Conservation (phyloP, 1,140 invertebrate species). For the Drosophila willistoni region DNA sequence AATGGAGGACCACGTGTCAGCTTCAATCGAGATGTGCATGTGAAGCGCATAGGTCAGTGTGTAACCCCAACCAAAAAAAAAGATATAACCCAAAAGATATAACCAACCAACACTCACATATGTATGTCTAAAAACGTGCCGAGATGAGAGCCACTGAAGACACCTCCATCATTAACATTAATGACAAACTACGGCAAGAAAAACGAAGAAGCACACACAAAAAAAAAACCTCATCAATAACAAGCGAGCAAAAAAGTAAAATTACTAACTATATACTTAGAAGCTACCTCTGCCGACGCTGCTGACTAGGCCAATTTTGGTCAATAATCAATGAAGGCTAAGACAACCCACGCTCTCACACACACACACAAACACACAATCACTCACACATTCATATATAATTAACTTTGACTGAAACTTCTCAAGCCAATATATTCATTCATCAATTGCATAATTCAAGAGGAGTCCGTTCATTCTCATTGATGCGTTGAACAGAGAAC, state of each 20-base stretch:
- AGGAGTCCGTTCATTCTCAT: conserved; percentile 11
- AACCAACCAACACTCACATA: conserved; percentile 42
- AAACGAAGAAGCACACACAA: conserved; percentile 31
- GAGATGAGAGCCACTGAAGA: conserved; percentile 23
- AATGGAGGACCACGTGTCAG: conserved; percentile 89
- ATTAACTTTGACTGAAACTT: conserved; percentile 49
- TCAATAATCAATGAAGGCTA: conserved; percentile 74
- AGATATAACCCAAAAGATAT: conserved; percentile 32
- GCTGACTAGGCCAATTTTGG: conserved; percentile 68
- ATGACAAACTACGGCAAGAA: conserved; percentile 47
- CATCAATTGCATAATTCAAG: conserved; percentile 45
- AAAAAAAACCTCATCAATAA: conserved; percentile 57
- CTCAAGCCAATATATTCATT: conserved; percentile 17
- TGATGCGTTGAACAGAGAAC: conserved; percentile 7
- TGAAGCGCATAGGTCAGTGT: conserved; percentile 92
- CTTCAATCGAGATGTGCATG: conserved; percentile 94
- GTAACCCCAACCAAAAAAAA: conserved; percentile 58
- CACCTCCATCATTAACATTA: conserved; percentile 31
- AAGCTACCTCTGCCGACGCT: neutral
- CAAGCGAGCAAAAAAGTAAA: conserved; percentile 45
- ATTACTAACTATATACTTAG: conserved; percentile 44
- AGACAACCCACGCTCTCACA: conserved; percentile 26
- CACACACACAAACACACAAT: conserved; percentile 4
- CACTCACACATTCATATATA: conserved; percentile 57
- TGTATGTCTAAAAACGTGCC: conserved; percentile 17